Conservation (phyloP, 2,113 vertebrate species). For the Panurus biarmicus region DNA sequence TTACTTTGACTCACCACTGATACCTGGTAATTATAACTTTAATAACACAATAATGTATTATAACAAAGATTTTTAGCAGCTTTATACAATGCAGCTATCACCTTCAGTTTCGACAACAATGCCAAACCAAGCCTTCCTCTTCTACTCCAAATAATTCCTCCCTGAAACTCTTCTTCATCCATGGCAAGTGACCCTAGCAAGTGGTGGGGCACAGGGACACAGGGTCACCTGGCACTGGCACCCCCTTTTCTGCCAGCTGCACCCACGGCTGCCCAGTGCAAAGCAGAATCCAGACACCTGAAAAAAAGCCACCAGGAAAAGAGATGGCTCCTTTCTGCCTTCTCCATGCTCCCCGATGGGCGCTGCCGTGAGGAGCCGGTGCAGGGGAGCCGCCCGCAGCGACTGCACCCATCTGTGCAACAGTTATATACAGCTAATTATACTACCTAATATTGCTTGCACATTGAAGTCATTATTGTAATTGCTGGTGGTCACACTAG, state of each 20-base stretch:
- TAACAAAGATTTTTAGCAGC: not conserved
- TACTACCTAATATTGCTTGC: not conserved
- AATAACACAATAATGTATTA: not conserved
- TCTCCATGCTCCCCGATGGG: accelerated
- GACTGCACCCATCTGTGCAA: not conserved
- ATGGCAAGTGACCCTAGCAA: accelerated
- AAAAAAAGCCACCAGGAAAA: not conserved
- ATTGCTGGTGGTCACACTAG: not conserved
- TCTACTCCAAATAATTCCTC: not conserved
- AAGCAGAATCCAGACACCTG: not conserved
- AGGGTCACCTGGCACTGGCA: not conserved
- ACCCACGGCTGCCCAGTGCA: not conserved
- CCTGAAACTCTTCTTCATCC: not conserved
- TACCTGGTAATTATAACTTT: constrained; percentile 20
- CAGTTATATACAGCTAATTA: not conserved
- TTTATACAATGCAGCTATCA: not conserved
- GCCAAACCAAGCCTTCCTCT: not conserved
- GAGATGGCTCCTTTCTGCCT: not conserved
- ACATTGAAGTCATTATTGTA: not conserved
- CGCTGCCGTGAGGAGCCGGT: too few relatives aligned
- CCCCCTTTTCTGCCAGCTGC: not conserved
- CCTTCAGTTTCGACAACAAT: not conserved
- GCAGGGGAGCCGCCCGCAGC: not conserved
- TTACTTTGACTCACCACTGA: not conserved
- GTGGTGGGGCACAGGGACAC: accelerated